Conservation (phyloP, 1,140 invertebrate genomes). For the Drosophila willistoni region DNA sequence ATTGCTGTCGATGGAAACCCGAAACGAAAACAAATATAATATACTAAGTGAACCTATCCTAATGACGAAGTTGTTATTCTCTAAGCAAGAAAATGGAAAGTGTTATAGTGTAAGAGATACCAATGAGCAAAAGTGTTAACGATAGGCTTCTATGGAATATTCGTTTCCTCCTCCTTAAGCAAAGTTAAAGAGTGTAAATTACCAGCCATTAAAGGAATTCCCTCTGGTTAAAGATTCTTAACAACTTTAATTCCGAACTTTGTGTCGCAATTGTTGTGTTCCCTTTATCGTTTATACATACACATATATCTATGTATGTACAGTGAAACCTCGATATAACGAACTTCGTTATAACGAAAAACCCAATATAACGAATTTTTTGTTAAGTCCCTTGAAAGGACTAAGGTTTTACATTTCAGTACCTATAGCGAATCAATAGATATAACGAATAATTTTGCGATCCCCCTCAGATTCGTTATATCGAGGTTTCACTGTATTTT, state of each 20-base stretch:
- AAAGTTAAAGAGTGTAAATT: slow-evolving; percentile 4
- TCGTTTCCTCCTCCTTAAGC: background rate
- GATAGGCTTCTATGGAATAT: too few relatives aligned
- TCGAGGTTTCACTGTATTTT: too few relatives aligned
- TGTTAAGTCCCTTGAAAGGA: too few relatives aligned
- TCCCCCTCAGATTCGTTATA: too few relatives aligned
- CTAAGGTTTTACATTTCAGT: too few relatives aligned
- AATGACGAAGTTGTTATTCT: background rate
- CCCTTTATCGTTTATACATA: slow-evolving; percentile 56
- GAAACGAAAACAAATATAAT: slow-evolving; percentile 42
- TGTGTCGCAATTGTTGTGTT: slow-evolving; percentile 59
- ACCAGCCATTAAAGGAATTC: slow-evolving; percentile 21
- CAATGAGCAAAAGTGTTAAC: too few relatives aligned
- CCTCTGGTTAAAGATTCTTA: slow-evolving; percentile 15
- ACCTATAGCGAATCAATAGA: too few relatives aligned
- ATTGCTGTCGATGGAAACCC: slow-evolving; percentile 13
- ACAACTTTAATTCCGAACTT: slow-evolving; percentile 39
- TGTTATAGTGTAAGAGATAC: background rate
- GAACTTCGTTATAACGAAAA: too few relatives aligned
- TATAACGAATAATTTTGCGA: too few relatives aligned
- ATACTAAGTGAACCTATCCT: slow-evolving; percentile 27
- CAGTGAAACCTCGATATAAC: too few relatives aligned
- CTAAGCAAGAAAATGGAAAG: slow-evolving; percentile 20
- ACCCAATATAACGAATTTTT: too few relatives aligned
- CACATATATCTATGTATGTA: background rate